Conservation (phyloP, 2,888 invertebrate species). For the Neoaliturus tenellus region DNA sequence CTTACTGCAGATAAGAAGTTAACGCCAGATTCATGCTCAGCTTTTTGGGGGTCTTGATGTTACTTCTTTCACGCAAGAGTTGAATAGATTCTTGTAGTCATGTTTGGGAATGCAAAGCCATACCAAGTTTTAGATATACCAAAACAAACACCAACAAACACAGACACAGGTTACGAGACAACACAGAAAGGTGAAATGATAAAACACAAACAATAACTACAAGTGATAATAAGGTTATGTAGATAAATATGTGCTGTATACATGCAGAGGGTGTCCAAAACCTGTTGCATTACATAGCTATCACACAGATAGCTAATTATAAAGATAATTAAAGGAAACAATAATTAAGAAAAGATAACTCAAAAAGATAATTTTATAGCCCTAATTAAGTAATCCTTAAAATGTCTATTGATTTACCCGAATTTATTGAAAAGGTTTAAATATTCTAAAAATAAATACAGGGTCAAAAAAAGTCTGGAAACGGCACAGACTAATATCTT, state of each 20-base stretch:
- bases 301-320: too few relatives aligned
- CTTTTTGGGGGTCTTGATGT: background rate
- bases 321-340: too few relatives aligned
- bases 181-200: conserved; percentile 1
- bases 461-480: too few relatives aligned
- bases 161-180: background rate
- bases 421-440: too few relatives aligned
- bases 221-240: background rate
- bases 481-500: too few relatives aligned
- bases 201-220: background rate
- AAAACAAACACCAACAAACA: conserved; percentile 47
- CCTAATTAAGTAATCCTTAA: too few relatives aligned
- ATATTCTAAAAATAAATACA: too few relatives aligned
- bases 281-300: too few relatives aligned
- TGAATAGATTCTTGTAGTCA: conserved; percentile 19
- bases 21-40: background rate
- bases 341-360: too few relatives aligned
- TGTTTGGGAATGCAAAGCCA: conserved; percentile 33
- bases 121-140: conserved; percentile 4
- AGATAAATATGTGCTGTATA: background rate
- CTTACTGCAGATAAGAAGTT: background rate
- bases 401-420: too few relatives aligned
- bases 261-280: background rate
- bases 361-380: too few relatives aligned
- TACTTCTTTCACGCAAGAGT: background rate